Evolutionary conservation across 2,888 invertebrate genomes (phyloP).

Genomic region (Heteromyza rotundicornis): DNA sequence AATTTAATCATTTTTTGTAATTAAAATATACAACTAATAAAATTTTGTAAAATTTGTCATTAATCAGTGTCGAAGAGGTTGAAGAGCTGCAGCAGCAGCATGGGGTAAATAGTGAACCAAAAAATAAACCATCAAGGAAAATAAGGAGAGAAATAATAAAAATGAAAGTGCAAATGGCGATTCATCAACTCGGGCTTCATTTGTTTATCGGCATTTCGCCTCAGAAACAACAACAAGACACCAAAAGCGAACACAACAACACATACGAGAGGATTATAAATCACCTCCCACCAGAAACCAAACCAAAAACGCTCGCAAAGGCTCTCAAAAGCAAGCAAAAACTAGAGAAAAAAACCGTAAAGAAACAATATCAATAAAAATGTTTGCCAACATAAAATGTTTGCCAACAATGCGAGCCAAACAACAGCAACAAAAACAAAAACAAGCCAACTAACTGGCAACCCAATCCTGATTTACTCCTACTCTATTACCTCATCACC

Average conservation of each 20-base stretch:
- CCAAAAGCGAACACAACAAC: conserved; percentile 27
- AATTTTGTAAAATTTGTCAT: too few relatives aligned
- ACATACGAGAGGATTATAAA: conserved; percentile 41
- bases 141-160: background rate
- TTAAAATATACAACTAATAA: too few relatives aligned
- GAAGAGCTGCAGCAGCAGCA: conserved; percentile 29
- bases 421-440: conserved; percentile 11
- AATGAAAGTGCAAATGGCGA: conserved; percentile 7
- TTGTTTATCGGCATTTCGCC: conserved; percentile 17
- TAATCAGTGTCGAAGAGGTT: conserved; percentile 1
- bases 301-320: conserved; percentile 1
- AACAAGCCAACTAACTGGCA: background rate
- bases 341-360: conserved; percentile 1
- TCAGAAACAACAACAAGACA: conserved; percentile 35
- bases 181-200: background rate
- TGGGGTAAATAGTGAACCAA: background rate
- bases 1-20: too few relatives aligned
- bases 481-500: conserved; percentile 19
- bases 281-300: conserved; percentile 37
- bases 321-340: background rate
- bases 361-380: conserved; percentile 16
- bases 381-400: conserved; percentile 25
- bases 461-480: background rate
- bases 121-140: conserved; percentile 6
- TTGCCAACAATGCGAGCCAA: conserved; percentile 7